These are phyloP conservation scores for Sisyra nigra DNA, from an alignment of 2,888 invertebrate species.

Conservation along the genomic window DNA sequence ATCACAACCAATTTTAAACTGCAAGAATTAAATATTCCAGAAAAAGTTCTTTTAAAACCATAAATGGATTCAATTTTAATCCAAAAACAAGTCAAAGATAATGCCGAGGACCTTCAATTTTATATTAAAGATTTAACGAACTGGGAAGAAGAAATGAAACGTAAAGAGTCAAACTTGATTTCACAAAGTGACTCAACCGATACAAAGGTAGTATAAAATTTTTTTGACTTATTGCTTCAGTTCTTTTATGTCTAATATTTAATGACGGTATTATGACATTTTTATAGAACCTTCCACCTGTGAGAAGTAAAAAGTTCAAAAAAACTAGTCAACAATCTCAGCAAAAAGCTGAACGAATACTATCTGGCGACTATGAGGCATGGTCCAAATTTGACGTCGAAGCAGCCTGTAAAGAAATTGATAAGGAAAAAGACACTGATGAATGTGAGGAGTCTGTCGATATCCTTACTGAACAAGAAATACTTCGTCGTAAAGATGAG, in stretches of 20 bases:
- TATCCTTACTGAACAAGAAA: constrained; percentile 31
- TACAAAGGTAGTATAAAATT: no score
- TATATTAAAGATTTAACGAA: constrained; percentile 54
- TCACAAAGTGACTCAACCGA: no score
- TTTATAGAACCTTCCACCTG: constrained; percentile 31
- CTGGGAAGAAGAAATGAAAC: constrained; percentile 58
- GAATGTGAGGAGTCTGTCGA: constrained; percentile 18
- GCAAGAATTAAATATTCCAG: no score
- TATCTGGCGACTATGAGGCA: constrained; percentile 45
- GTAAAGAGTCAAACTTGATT: constrained; percentile 41
- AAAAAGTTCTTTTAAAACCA: no score
- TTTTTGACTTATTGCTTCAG: no score
- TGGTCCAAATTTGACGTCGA: constrained; percentile 75
- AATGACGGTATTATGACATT: no score
- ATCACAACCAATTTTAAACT: no score
- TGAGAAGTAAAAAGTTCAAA: constrained; percentile 29
- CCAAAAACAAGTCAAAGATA: constrained; percentile 56
- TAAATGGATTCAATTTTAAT: constrained; percentile 32
- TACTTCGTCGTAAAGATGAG: constrained; percentile 32
- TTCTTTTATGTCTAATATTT: no score
- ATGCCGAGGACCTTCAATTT: constrained; percentile 48
- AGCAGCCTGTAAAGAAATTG: constrained; percentile 45
- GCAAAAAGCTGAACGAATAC: constrained; percentile 30
- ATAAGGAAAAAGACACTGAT: constrained; percentile 27
- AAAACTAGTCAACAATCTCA: constrained; percentile 11